These are phyloP conservation scores for Eptesicus fuscus DNA, from an alignment of 2,113 vertebrate genomes.

Conservation along the genomic window DNA sequence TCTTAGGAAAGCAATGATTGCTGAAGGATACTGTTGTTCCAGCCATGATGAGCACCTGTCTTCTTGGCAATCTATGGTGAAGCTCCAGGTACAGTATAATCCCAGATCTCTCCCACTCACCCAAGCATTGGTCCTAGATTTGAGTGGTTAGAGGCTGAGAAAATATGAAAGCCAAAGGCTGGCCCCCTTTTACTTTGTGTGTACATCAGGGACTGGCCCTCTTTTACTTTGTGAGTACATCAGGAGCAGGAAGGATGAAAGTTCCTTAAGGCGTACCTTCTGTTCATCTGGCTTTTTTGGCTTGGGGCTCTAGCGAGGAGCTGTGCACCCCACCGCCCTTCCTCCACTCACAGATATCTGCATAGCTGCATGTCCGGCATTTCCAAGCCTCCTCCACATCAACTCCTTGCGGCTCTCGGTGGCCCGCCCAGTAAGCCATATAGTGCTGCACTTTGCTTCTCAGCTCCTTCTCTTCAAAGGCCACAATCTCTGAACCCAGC, in stretches of 20 bases:
- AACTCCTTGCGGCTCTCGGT: slow-evolving; percentile 80
- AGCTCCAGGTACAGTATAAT: not conserved
- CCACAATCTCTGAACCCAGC: slow-evolving; percentile 73
- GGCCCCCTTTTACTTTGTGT: not conserved
- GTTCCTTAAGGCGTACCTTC: not conserved
- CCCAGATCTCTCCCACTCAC: not conserved
- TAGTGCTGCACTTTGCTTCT: slow-evolving; percentile 66
- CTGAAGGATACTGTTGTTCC: not conserved
- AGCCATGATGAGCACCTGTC: not conserved
- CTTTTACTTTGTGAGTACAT: not conserved
- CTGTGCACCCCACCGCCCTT: not conserved
- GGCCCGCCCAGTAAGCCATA: slow-evolving; percentile 82
- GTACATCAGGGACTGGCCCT: not conserved
- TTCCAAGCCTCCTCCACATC: slow-evolving; percentile 86
- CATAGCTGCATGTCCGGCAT: slow-evolving; percentile 77
- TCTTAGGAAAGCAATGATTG: slow-evolving; percentile 12
- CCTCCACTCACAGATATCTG: slow-evolving; percentile 80
- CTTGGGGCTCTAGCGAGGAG: not conserved
- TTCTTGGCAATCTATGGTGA: not conserved
- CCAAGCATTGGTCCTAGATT: not conserved
- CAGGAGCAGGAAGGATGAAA: not conserved
- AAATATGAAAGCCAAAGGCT: slow-evolving; percentile 26
- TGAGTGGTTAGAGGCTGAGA: not conserved
- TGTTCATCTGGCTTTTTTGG: slow-evolving; percentile 46
- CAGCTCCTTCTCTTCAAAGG: slow-evolving; percentile 75